These are phyloP conservation scores for Tupiocoris notatus DNA, from an alignment of 2,888 invertebrate genomes.

Conservation along the genomic window DNA sequence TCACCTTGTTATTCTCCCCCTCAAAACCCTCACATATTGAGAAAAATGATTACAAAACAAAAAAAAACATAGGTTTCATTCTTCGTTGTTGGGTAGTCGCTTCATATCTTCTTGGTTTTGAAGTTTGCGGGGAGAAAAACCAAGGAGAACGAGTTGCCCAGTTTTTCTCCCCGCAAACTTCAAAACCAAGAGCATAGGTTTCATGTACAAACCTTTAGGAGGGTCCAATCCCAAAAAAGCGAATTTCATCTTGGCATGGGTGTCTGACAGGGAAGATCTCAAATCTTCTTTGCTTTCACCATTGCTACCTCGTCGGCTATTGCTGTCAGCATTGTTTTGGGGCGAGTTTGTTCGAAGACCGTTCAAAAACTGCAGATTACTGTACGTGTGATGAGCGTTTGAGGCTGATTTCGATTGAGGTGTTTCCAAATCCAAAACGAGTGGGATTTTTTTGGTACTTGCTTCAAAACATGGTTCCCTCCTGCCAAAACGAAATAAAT, in stretches of 20 bases:
- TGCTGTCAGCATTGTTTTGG: slow-evolving; percentile 3
- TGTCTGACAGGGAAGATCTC: slow-evolving; percentile 25
- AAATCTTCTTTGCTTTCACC: slow-evolving; percentile 19
- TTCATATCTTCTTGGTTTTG: no score
- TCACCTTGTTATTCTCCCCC: no score
- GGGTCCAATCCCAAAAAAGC: slow-evolving; percentile 47
- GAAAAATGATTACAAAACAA: no score
- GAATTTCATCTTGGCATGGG: slow-evolving; percentile 41
- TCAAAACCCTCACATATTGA: no score
- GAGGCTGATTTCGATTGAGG: not conserved
- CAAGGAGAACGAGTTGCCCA: no score
- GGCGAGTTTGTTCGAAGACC: not conserved
- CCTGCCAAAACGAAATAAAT: slow-evolving; percentile 49
- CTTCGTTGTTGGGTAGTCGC: no score
- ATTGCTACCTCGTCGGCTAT: not conserved
- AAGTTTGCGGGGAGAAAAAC: no score
- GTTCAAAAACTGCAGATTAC: slow-evolving; percentile 34
- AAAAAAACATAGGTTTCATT: no score
- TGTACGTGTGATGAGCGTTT: slow-evolving; percentile 24
- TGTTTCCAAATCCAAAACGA: slow-evolving; percentile 35
- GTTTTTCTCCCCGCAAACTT: no score
- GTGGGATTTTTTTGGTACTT: slow-evolving; percentile 39
- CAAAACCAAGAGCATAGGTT: no score
- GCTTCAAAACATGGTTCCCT: slow-evolving; percentile 29
- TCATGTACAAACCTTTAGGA: slow-evolving; percentile 39